Percentiles rank a stretch among this genome's conserved stretches.
phyloP scores from a whole-genome alignment of 2,888 invertebrate species.

The Agelastica alni region DNA sequence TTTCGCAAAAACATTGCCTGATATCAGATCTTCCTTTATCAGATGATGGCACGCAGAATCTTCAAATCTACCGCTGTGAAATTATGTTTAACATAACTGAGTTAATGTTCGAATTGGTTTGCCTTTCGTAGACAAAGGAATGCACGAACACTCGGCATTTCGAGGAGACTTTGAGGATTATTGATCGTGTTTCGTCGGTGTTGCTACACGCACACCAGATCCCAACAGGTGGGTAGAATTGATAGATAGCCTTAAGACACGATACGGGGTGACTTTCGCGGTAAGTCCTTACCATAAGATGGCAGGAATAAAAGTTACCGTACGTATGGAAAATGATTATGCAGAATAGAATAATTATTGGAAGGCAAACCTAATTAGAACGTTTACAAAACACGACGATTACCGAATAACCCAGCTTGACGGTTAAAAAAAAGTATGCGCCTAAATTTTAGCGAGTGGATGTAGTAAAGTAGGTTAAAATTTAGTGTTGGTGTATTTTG shows the following conservation, averaged over 20 bases:
- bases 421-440: no score
- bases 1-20: no score
- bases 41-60: no score
- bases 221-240: conserved; percentile 27
- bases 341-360: no score
- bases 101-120: conserved; percentile 17
- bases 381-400: no score
- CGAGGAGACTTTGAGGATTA: conserved; percentile 22
- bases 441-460: no score
- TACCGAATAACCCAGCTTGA: no score
- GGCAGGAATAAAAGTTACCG: not conserved
- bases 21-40: no score
- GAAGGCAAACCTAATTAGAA: no score
- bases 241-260: conserved; percentile 20
- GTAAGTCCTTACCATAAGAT: not conserved
- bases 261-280: not conserved
- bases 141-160: conserved; percentile 4
- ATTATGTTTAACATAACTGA: conserved; percentile 2
- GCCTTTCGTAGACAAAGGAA: conserved; percentile 14
- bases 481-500: no score
- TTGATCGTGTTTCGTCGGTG: conserved; percentile 27
- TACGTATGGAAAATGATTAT: no score
- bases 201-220: conserved; percentile 21
- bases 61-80: conserved; percentile 6
- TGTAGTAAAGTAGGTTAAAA: no score